Evolutionary conservation across 2,888 invertebrate species (phyloP).

Genomic region (Callyntrura sp.): DNA sequence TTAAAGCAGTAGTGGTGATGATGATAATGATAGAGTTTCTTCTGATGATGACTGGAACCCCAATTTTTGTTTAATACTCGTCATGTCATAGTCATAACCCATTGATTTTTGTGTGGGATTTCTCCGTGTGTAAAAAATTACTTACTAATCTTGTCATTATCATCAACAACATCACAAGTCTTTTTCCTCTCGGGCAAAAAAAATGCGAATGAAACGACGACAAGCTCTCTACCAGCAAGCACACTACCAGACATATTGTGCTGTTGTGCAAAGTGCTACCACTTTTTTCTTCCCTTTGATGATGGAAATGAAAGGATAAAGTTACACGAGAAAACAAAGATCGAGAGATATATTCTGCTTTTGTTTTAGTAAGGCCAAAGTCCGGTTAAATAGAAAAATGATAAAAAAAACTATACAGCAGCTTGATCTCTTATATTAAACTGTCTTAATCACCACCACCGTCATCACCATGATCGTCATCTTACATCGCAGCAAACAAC

Average conservation of each 20-base stretch:
- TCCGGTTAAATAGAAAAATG: constrained; percentile 53
- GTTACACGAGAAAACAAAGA: constrained; percentile 21
- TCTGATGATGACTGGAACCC: constrained; percentile 41
- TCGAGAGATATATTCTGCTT: constrained; percentile 22
- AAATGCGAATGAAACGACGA: constrained; percentile 34
- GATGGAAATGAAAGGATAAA: constrained; percentile 64
- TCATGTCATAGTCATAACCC: constrained; percentile 72
- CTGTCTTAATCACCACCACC: constrained; percentile 72
- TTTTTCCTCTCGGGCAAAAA: constrained; percentile 14
- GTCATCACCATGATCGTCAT: constrained; percentile 8
- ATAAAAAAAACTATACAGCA: constrained; percentile 26
- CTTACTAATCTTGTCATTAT: constrained; percentile 74
- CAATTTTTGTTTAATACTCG: constrained; percentile 52
- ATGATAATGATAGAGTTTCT: constrained; percentile 37
- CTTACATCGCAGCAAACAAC: constrained; percentile 3
- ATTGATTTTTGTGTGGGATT: constrained; percentile 61
- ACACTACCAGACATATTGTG: too few relatives aligned
- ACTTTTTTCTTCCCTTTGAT: constrained; percentile 34
- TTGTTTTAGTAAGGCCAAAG: constrained; percentile 72
- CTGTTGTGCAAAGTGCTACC: neutral
- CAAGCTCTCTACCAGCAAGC: too few relatives aligned
- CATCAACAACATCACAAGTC: constrained; percentile 42
- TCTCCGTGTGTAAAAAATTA: constrained; percentile 68
- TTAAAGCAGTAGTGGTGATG: neutral
- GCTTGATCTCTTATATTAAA: constrained; percentile 67